Evolutionary conservation across 2,888 invertebrate genomes (phyloP).

Genomic region (Capitulum mitella): DNA sequence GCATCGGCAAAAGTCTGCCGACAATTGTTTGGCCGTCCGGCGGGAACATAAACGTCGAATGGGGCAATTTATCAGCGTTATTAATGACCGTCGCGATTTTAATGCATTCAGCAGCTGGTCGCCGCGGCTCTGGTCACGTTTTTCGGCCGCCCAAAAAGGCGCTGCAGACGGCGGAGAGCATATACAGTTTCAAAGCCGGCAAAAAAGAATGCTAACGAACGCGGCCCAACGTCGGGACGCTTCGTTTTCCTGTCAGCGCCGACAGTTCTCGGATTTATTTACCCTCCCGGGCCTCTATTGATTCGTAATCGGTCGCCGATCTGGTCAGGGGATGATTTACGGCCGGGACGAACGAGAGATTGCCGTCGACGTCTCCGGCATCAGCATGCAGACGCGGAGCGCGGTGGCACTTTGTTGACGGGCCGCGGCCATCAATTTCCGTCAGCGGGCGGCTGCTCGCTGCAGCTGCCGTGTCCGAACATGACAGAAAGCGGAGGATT

Average conservation of each 20-base stretch:
- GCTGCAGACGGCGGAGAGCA: not conserved
- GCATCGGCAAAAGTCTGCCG: not conserved
- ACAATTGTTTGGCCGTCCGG: not conserved
- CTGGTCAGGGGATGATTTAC: not conserved
- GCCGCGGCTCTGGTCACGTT: not conserved
- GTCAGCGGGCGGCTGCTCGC: too few relatives aligned
- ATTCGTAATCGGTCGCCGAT: not conserved
- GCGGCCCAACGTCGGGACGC: not conserved
- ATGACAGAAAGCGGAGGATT: too few relatives aligned
- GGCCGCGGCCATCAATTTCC: too few relatives aligned
- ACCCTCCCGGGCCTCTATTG: not conserved
- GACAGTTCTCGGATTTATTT: not conserved
- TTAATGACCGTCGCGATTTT: not conserved
- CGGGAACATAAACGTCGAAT: not conserved
- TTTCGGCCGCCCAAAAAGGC: not conserved
- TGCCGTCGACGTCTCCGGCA: too few relatives aligned
- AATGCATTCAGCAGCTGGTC: not conserved
- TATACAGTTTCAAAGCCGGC: not conserved
- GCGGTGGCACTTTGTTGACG: too few relatives aligned
- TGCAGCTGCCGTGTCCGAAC: too few relatives aligned
- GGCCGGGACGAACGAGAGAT: too few relatives aligned
- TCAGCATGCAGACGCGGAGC: too few relatives aligned
- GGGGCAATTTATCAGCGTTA: not conserved
- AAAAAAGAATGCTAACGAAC: not conserved
- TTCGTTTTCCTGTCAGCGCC: not conserved